These are phyloP conservation scores for Mactromeris polynyma DNA, from an alignment of 2,888 invertebrate genomes.

Conservation along the genomic window DNA sequence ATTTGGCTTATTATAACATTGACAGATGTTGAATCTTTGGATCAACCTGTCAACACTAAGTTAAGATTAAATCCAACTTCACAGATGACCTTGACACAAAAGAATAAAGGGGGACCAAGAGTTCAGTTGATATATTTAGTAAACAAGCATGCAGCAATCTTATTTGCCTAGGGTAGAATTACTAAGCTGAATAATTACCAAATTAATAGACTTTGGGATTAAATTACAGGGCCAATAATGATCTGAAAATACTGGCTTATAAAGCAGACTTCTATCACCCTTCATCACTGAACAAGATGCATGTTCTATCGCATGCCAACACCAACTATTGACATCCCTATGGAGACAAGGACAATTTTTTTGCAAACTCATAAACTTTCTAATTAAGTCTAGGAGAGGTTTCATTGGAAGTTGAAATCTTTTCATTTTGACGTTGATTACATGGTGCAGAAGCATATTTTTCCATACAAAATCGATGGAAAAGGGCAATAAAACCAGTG, in stretches of 20 bases:
- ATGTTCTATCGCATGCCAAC: background rate
- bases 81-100: background rate
- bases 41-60: background rate
- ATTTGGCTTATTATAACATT: background rate
- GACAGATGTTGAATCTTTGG: background rate
- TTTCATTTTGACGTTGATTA: background rate
- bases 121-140: background rate
- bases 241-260: background rate
- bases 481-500: background rate
- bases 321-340: background rate
- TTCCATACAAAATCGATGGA: background rate
- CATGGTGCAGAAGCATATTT: background rate
- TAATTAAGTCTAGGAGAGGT: background rate
- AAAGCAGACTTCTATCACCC: background rate
- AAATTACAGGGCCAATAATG: background rate
- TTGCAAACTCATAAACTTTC: conserved; percentile 13
- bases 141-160: conserved; percentile 1
- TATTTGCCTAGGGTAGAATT: background rate
- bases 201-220: background rate
- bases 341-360: background rate
- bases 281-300: background rate
- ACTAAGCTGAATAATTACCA: background rate
- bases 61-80: background rate
- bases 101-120: background rate
- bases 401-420: conserved; percentile 12